These are phyloP conservation scores for Eubucco bourcierii DNA, from an alignment of 2,113 vertebrate genomes.

Conservation along the genomic window DNA sequence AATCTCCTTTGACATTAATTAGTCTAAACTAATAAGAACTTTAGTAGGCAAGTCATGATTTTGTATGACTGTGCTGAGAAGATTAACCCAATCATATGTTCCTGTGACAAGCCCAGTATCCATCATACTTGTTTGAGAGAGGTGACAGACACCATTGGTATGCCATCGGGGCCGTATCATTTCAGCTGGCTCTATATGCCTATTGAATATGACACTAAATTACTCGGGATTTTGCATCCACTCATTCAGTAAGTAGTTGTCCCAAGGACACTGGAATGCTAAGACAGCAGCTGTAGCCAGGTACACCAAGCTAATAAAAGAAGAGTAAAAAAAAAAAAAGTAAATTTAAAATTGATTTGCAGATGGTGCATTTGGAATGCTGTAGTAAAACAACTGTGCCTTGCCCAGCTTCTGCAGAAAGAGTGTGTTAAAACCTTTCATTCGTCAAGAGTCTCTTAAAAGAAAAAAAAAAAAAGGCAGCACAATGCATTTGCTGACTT, in stretches of 20 bases:
- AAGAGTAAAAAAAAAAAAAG: background rate
- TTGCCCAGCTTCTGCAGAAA: background rate
- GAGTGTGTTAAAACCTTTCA: background rate
- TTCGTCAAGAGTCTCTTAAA: background rate
- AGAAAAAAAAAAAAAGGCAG: background rate
- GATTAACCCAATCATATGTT: constrained; percentile 15
- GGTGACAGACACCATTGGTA: background rate
- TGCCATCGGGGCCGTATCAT: constrained; percentile 10
- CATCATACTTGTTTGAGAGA: background rate
- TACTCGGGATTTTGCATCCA: constrained; percentile 21
- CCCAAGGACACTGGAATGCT: constrained; percentile 23
- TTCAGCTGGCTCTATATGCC: constrained; percentile 18
- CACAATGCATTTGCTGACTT: background rate
- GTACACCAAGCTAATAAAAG: background rate
- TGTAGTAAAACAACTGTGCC: background rate
- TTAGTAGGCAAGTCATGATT: constrained; percentile 40
- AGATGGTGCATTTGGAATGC: background rate
- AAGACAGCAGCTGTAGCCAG: background rate
- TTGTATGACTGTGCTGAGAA: constrained; percentile 17
- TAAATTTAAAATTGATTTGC: constrained; percentile 14
- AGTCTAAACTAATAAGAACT: constrained; percentile 34
- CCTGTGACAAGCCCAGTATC: background rate
- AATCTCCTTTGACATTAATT: constrained; percentile 55
- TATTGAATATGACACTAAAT: background rate
- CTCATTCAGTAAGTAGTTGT: constrained; percentile 4